Percentiles rank a stretch among this genome's conserved stretches.
Evolutionary conservation across 2,113 vertebrate species (phyloP).

Genomic region (Anthoscopus minutus): DNA sequence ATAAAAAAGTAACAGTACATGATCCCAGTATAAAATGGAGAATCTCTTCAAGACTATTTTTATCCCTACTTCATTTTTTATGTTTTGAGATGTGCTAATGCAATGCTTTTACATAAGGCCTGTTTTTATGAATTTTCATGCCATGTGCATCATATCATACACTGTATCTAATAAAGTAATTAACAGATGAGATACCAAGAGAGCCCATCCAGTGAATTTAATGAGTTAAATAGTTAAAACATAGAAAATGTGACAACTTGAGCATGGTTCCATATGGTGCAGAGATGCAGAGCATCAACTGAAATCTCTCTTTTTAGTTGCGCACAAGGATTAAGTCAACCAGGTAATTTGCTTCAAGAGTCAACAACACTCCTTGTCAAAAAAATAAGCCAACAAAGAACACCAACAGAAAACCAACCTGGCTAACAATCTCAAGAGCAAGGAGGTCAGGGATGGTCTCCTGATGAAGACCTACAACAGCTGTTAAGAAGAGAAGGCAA

Average conservation of each 20-base stretch:
- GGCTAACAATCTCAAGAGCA: background rate
- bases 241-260: background rate
- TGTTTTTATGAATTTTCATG: background rate
- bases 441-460: conserved; percentile 18
- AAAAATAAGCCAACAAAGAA: background rate
- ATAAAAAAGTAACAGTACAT: background rate
- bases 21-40: background rate
- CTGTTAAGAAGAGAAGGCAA: conserved; percentile 46
- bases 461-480: background rate
- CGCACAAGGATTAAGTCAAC: background rate
- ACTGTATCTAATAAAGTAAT: background rate
- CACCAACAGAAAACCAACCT: background rate
- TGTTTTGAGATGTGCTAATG: conserved; percentile 6
- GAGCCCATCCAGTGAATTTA: background rate
- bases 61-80: background rate
- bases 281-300: background rate
- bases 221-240: conserved; percentile 12
- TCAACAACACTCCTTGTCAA: background rate
- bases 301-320: background rate
- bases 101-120: background rate
- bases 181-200: background rate
- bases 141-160: background rate
- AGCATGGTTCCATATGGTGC: background rate
- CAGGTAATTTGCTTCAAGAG: background rate
- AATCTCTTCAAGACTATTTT: background rate